Evolutionary conservation across 1,140 invertebrate species (phyloP), one percentile per base, ranked within the genome.

Genomic region (Zeugodacus cucurbitae): DNA sequence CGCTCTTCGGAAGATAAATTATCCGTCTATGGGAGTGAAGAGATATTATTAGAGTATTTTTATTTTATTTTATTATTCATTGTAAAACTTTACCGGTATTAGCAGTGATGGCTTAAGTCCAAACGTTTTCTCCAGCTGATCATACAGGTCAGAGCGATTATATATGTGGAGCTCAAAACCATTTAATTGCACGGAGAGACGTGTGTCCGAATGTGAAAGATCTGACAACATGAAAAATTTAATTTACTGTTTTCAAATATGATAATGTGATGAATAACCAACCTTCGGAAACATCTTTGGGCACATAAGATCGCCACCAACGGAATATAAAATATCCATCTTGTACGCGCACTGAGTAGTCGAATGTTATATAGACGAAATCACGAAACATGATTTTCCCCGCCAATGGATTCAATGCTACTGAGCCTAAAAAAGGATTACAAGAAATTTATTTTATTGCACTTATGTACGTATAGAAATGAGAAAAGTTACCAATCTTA

Each of bases 301-400:
- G 97, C 89, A 98, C 96, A 94, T 99, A 99, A 74, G 97, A 97
- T 89, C 97, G 95, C 98, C 98, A 99, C 97, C 98, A 99, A 89
- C 98, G 95, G 94, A 99, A 99, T 94, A 99, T 98, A 86, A 99
- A 95, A 95, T 98, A 99, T 8, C 98, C 99, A 95, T 99, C 98
- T 94, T 99, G 98, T 89, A 99, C 96, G 90, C 98, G 95, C 59
- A 99, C 93, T 57, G 97, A 97, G 93, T 97, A 99, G 94, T 99
- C 98, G 94, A 98, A 97, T 78, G 97, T 99, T 62, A 99, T 97
- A 90, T 98, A 99, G 85, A 98, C 96, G 91, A 99, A 96, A 95
- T 99, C 98, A 89, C 98, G 95, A 94, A 99, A 99, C 99, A 99
- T 99, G 62, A 99, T 97, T 95, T 99, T 99, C 3, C 99, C 99